Base-by-base conservation (phyloP, 2,888 invertebrate genomes). In the Hirudinaria manillensis region DNA sequence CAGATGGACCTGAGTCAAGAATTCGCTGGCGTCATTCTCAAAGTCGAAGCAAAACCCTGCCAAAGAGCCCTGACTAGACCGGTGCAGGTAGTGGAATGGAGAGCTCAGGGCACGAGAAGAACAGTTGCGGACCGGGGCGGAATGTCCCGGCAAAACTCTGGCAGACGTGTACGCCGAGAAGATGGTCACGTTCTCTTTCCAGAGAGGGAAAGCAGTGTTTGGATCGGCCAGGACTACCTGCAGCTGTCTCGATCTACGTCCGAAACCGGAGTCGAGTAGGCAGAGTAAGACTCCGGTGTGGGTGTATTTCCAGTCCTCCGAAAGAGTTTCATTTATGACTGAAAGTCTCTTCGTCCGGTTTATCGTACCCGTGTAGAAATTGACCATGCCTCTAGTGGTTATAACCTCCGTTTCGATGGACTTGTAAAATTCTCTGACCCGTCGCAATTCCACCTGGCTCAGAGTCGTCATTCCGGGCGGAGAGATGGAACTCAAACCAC, bases 21-120 rank as follows among this genome's bases (percentile, higher is more conserved):
- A 61, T 61, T 61, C 13, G 10, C 61, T 24, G 29, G 61, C 61
- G 19, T 61, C 61, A 6, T 61, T 29, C 24, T 27, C 24, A n/a
- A 24, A 61, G 19, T 61, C 61, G 19, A 61, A 61, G 29, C 61
- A 61, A 29, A 61, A 61, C 29, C 61, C 61, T 27, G 61, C 61
- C 61, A 61, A 29, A 24, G 61, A 61, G 19, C 29, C 24, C 10
- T 3, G 24, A 24, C 61, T 29, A 7, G 61, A 61, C 10, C 13
- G 21, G 24, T n/a, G 61, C 24, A 61, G 29, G 19, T 61, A 61
- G 10, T 61, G 61, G 29, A 61, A 61, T 2, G 61, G 24, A 61
- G 24, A 27, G 61, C 24, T 27, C 21, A 4, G 1, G 1, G 61
- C 1, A 24, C 24, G 7, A 21, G 29, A 24, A 61, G 61, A 27